Conservation (phyloP, 2,888 invertebrate species). For the Busseola fusca region DNA sequence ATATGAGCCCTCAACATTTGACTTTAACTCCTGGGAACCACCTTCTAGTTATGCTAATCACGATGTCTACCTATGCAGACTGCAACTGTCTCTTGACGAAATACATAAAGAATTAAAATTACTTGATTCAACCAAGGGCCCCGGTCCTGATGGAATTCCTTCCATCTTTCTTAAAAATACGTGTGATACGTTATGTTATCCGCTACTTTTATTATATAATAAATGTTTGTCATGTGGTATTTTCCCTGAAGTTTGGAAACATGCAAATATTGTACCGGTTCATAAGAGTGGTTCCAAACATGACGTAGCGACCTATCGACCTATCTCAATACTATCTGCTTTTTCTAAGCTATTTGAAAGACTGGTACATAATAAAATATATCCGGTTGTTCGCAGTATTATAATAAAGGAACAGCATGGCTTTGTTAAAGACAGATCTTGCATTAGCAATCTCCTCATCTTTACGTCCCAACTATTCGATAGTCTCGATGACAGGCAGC, state of each 20-base stretch:
- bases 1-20: too few relatives aligned
- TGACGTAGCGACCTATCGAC: not conserved
- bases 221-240: not conserved
- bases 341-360: not conserved
- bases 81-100: not conserved
- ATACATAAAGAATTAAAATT: not conserved
- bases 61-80: not conserved
- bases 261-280: not conserved
- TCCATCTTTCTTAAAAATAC: not conserved
- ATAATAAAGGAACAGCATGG: not conserved
- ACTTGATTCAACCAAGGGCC: not conserved
- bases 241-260: not conserved
- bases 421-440: not conserved
- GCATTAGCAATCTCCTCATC: not conserved
- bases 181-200: not conserved
- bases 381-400: not conserved
- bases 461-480: not conserved
- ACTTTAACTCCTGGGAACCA: too few relatives aligned
- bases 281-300: not conserved
- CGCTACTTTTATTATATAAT: not conserved
- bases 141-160: not conserved
- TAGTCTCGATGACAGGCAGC: not conserved
- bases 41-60: not conserved
- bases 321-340: not conserved
- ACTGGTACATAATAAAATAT: not conserved